These are phyloP conservation scores for Steinernema carpocapsae DNA, from an alignment of 2,888 invertebrate species.

Conservation along the genomic window DNA sequence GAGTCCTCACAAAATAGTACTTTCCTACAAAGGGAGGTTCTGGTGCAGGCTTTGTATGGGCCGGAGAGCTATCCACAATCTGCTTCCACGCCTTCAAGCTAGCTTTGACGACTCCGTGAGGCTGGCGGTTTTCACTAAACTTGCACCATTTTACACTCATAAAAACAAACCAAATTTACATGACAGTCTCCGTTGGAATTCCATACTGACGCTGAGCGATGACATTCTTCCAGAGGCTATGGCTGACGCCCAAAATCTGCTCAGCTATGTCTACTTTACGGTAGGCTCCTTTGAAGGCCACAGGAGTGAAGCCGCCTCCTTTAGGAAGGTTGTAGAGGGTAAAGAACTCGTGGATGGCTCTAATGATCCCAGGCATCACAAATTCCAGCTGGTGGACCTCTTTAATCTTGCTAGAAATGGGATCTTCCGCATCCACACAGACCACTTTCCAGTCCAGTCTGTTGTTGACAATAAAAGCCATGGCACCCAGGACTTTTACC, in stretches of 20 bases:
- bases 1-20: conserved; percentile 7
- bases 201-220: conserved; percentile 60
- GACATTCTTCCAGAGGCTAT: conserved; percentile 71
- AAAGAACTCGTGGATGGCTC: conserved; percentile 98
- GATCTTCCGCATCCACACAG: conserved; percentile 89
- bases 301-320: conserved; percentile 83
- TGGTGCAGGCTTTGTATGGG: not conserved
- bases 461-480: conserved; percentile 94
- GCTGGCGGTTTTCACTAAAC: not conserved
- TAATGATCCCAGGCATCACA: conserved; percentile 86
- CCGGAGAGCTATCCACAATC: not conserved
- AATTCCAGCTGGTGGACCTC: conserved; percentile 73
- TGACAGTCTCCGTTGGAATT: not conserved
- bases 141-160: not conserved
- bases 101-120: not conserved
- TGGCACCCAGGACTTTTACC: conserved; percentile 88
- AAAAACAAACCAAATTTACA: not conserved
- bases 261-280: conserved; percentile 74
- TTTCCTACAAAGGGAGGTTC: not conserved
- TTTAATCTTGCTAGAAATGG: conserved; percentile 81
- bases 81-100: not conserved
- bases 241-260: conserved; percentile 70
- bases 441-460: conserved; percentile 99
- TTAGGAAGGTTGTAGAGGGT: conserved; percentile 94
- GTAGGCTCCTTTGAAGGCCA: conserved; percentile 94